These are phyloP conservation scores for Danionella cerebrum DNA, from an alignment of 2,113 vertebrate genomes.

Conservation along the genomic window DNA sequence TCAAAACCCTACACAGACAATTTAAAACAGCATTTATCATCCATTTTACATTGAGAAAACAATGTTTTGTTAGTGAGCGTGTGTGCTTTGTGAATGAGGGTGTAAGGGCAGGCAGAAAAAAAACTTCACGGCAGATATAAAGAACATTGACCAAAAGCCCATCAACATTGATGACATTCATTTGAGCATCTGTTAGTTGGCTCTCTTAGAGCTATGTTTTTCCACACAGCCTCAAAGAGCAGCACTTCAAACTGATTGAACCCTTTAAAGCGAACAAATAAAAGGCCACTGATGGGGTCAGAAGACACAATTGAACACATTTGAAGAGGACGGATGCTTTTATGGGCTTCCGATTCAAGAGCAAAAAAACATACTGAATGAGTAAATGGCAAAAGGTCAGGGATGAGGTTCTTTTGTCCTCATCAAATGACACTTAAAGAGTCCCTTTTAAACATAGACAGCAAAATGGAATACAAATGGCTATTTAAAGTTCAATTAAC, in stretches of 20 bases:
- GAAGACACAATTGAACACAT: conserved; percentile 7
- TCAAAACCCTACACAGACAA: conserved; percentile 74
- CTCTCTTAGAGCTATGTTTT: neutral
- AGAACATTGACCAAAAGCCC: too few species aligned
- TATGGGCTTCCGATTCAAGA: neutral
- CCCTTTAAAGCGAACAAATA: conserved; percentile 26
- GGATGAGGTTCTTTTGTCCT: too few species aligned
- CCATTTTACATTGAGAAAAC: conserved; percentile 7
- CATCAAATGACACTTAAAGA: too few species aligned
- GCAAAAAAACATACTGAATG: neutral
- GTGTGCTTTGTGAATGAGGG: too few species aligned
- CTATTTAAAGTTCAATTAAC: too few species aligned
- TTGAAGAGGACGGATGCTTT: conserved; percentile 12
- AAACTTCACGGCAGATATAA: too few species aligned
- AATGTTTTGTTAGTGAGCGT: too few species aligned
- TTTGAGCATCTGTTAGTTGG: neutral
- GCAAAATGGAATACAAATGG: too few species aligned
- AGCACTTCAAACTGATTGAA: conserved; percentile 24
- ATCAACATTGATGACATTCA: too few species aligned
- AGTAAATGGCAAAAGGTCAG: neutral
- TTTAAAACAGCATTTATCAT: neutral
- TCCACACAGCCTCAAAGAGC: conserved; percentile 8
- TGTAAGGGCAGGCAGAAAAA: too few species aligned
- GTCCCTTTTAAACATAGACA: too few species aligned
- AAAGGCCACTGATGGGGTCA: neutral